Conservation (phyloP, 1,140 invertebrate species). For the Cydia amplana region DNA sequence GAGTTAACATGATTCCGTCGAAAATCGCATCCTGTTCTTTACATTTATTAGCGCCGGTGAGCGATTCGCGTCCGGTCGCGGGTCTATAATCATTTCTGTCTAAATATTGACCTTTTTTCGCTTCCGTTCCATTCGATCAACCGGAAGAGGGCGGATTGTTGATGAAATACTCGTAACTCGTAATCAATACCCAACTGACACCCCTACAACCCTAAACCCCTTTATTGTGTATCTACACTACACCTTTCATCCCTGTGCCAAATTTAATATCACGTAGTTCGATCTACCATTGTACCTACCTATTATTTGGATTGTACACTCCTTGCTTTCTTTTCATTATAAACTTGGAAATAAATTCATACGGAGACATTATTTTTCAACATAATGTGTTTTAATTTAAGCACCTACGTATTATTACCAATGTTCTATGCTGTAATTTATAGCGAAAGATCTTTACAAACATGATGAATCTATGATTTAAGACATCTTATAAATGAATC, state of each 20-base stretch:
- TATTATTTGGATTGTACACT: neutral
- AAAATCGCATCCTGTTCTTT: slow-evolving; percentile 75
- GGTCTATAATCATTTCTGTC: slow-evolving; percentile 72
- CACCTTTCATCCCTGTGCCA: slow-evolving; percentile 42
- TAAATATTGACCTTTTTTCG: slow-evolving; percentile 76
- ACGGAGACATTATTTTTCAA: too few species aligned
- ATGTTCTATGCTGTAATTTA: too few species aligned
- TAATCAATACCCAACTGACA: slow-evolving; percentile 60
- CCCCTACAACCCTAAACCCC: slow-evolving; percentile 42
- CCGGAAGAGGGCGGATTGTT: slow-evolving; percentile 63
- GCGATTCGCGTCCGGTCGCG: slow-evolving; percentile 66
- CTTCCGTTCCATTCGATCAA: slow-evolving; percentile 58
- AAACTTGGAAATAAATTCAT: neutral
- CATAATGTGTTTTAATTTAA: too few species aligned
- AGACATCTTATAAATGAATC: too few species aligned
- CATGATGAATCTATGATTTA: too few species aligned
- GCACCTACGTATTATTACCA: too few species aligned
- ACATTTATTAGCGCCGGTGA: slow-evolving; percentile 67
- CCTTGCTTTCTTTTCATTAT: neutral
- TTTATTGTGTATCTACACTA: slow-evolving; percentile 44
- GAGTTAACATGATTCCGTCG: slow-evolving; percentile 68
- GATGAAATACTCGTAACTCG: slow-evolving; percentile 57
- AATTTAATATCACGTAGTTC: slow-evolving; percentile 20
- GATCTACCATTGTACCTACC: neutral
- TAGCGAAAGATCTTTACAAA: too few species aligned